Percentiles rank a stretch among this genome's conserved stretches.
phyloP scores from a whole-genome alignment of 1,140 invertebrate species.

The Drosophila murphyi region DNA sequence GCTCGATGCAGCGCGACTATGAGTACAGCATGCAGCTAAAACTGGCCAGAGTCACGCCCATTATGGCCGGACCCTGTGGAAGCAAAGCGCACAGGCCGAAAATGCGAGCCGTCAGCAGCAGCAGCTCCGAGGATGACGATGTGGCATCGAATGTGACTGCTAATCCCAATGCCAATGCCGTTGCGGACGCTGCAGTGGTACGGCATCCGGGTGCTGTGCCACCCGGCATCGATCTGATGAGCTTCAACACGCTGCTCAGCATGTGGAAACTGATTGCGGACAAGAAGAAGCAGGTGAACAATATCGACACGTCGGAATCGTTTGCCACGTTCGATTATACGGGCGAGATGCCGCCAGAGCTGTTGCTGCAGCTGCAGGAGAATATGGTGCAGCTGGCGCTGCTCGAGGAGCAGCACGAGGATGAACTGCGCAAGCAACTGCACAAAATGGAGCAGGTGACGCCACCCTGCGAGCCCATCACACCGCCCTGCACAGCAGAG shows the following conservation, averaged over 20 bases:
- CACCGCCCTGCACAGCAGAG: conserved; percentile 26
- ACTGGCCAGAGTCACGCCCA: conserved; percentile 62
- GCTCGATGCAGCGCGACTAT: conserved; percentile 71
- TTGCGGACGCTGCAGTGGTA: not conserved
- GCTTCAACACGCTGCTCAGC: conserved; percentile 66
- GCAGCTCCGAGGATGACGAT: conserved; percentile 72
- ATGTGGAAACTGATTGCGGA: conserved; percentile 81
- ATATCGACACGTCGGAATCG: conserved; percentile 21
- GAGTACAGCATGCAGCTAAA: conserved; percentile 68
- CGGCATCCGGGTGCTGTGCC: conserved; percentile 4
- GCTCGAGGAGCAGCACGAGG: conserved; percentile 32
- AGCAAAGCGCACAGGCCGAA: conserved; percentile 54
- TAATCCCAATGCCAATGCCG: not conserved
- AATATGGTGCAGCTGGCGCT: conserved; percentile 18
- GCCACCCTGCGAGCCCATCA: not conserved
- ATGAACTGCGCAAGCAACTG: conserved; percentile 35
- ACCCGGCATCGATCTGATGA: conserved; percentile 56
- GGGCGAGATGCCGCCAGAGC: conserved; percentile 62
- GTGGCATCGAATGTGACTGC: not conserved
- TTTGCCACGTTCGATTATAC: conserved; percentile 62
- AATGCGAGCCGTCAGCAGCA: conserved; percentile 79
- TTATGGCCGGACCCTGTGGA: conserved; percentile 36
- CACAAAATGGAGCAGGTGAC: conserved; percentile 23
- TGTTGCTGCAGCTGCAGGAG: conserved; percentile 66
- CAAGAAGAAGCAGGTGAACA: conserved; percentile 64